Conservation (phyloP, 1,140 invertebrate genomes). For the Ephestia elutella region DNA sequence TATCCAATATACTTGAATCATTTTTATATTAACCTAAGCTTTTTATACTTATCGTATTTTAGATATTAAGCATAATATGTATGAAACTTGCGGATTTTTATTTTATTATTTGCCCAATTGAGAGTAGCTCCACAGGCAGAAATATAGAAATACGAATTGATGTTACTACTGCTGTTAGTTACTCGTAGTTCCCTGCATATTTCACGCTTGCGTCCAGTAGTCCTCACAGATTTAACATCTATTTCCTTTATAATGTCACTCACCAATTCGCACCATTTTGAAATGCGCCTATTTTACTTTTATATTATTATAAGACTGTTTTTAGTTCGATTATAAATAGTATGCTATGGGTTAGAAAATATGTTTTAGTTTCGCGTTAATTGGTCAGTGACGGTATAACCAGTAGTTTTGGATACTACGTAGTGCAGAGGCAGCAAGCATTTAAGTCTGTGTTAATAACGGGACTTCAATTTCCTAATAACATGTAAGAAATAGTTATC, state of each 20-base stretch:
- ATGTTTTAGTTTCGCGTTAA: slow-evolving; percentile 5
- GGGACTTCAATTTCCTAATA: not conserved
- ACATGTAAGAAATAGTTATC: slow-evolving; percentile 12
- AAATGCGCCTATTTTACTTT: slow-evolving; percentile 20
- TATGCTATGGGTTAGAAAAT: not conserved
- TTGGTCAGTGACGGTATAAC: slow-evolving; percentile 21
- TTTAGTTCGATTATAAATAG: slow-evolving; percentile 17
- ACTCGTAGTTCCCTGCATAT: slow-evolving; percentile 24
- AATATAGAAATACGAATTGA: slow-evolving; percentile 22
- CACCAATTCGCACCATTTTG: slow-evolving; percentile 10
- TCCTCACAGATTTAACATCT: slow-evolving; percentile 23
- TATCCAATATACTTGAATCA: no score
- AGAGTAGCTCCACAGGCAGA: slow-evolving; percentile 17
- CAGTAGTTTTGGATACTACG: not conserved
- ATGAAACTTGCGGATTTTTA: not conserved
- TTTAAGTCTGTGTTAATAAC: not conserved
- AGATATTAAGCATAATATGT: not conserved
- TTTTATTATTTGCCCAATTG: slow-evolving; percentile 17
- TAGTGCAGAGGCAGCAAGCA: not conserved
- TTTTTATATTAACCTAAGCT: no score
- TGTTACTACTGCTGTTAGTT: slow-evolving; percentile 36
- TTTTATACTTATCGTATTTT: not conserved
- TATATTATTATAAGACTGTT: slow-evolving; percentile 29
- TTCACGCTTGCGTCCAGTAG: slow-evolving; percentile 56
- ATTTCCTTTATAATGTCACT: slow-evolving; percentile 9